Percentiles rank a stretch among this genome's conserved stretches.
These are phyloP conservation scores for Balearica regulorum DNA, from an alignment of 2,797 vertebrate species.

Conservation along the genomic window DNA sequence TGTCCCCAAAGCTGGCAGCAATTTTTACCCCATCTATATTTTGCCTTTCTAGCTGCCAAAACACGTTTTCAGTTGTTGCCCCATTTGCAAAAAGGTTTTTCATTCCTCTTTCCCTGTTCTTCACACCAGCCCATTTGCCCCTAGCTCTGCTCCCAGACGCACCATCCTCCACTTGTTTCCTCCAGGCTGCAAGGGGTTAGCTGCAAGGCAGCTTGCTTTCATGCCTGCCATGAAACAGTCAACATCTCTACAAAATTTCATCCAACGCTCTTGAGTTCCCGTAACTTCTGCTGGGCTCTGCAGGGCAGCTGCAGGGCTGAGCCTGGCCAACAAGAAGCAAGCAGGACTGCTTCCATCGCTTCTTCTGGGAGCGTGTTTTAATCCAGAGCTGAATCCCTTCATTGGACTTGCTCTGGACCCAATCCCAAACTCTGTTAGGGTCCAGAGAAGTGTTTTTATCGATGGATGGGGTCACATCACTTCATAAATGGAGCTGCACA, in stretches of 20 bases:
- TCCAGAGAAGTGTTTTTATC: neutral
- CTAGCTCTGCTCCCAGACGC: neutral
- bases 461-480: accelerated
- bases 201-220: neutral
- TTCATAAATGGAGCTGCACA: accelerated
- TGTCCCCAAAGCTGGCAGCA: neutral
- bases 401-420: neutral
- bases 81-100: neutral
- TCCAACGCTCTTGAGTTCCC: accelerated
- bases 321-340: neutral
- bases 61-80: neutral
- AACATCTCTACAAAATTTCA: neutral
- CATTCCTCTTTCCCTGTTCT: neutral
- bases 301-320: neutral
- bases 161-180: neutral
- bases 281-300: neutral
- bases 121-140: neutral
- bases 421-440: neutral
- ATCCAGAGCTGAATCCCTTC: neutral
- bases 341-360: neutral
- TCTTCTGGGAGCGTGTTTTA: neutral
- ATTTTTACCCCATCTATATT: neutral
- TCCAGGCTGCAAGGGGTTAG: neutral
- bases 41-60: neutral
- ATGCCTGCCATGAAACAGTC: neutral